Conservation (phyloP, 2,888 invertebrate species). For the Drosophila maculinotata region DNA sequence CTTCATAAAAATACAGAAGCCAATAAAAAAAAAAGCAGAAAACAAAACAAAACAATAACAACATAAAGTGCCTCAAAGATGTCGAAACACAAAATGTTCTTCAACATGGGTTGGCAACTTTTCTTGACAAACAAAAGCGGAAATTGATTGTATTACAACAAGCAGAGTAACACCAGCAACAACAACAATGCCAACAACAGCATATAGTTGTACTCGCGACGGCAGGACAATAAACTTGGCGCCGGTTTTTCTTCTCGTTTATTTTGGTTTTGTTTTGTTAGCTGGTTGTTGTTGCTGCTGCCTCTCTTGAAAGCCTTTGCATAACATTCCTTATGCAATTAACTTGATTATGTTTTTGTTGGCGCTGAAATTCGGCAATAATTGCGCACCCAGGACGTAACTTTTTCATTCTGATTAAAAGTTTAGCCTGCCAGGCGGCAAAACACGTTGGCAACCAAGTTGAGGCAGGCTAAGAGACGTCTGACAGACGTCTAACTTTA, state of each 20-base stretch:
- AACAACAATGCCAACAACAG: slow-evolving; percentile 18
- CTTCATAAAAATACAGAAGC: slow-evolving; percentile 50
- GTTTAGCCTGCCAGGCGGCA: slow-evolving; percentile 58
- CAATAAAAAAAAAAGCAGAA: slow-evolving; percentile 26
- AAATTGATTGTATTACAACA: slow-evolving; percentile 76
- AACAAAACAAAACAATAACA: slow-evolving; percentile 41
- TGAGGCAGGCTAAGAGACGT: slow-evolving; percentile 55
- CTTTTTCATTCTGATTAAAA: slow-evolving; percentile 69
- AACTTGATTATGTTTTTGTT: slow-evolving; percentile 79
- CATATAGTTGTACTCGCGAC: slow-evolving; percentile 32
- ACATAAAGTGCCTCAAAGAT: slow-evolving; percentile 51
- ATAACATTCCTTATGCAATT: slow-evolving; percentile 70
- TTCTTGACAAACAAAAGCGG: slow-evolving; percentile 77
- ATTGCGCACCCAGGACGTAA: slow-evolving; percentile 51
- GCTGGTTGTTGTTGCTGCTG: slow-evolving; percentile 13
- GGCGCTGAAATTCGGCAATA: slow-evolving; percentile 65
- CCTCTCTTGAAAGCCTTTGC: slow-evolving; percentile 41
- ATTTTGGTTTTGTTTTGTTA: slow-evolving; percentile 26
- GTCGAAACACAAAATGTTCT: slow-evolving; percentile 54
- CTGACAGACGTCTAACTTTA: slow-evolving; percentile 71
- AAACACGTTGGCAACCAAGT: slow-evolving; percentile 53
- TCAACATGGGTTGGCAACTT: too few relatives aligned
- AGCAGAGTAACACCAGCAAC: slow-evolving; percentile 26
- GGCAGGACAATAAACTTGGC: slow-evolving; percentile 72
- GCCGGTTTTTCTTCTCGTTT: slow-evolving; percentile 47